A percentile compares a stretch with the other conserved stretches of the same genome.
Conservation (phyloP, 2,888 invertebrate genomes). For the Oscheius sp. region DNA sequence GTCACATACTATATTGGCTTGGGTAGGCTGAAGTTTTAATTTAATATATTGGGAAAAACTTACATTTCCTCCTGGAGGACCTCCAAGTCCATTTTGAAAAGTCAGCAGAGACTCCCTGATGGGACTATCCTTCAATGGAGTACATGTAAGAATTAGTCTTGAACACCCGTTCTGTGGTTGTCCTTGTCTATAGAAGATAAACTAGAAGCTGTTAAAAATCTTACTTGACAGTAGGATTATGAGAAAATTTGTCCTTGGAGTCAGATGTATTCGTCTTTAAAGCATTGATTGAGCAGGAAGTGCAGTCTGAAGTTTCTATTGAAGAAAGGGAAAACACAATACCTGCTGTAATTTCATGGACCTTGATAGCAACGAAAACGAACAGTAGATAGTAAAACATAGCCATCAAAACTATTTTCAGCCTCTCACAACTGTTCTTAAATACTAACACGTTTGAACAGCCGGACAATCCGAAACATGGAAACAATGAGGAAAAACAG, state of each 20-base stretch:
- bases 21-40: neutral
- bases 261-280: neutral
- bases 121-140: neutral
- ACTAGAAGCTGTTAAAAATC: neutral
- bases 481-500: too few relatives aligned
- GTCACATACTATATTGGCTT: neutral
- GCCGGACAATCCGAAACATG: too few relatives aligned
- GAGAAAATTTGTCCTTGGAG: neutral
- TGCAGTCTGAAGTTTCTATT: neutral
- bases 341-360: too few relatives aligned
- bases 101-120: neutral
- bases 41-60: neutral
- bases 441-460: too few relatives aligned
- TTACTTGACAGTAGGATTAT: neutral
- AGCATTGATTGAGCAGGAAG: neutral
- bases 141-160: constrained; percentile 2
- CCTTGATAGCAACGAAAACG: too few relatives aligned
- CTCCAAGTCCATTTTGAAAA: constrained; percentile 6
- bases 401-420: too few relatives aligned
- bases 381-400: too few relatives aligned
- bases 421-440: too few relatives aligned
- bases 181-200: too few relatives aligned
- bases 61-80: constrained; percentile 5
- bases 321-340: too few relatives aligned
- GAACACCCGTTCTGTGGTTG: too few relatives aligned